phyloP scores from a whole-genome alignment of 2,113 vertebrate species.

The rat (Rattus norvegicus) region GRCr8 NC_086019.1:174043501-174044000 shows the following conservation, averaged over 20 bases:
- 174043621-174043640: neutral
- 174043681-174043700: neutral
- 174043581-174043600: neutral
- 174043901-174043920: neutral
- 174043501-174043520: neutral
- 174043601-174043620: neutral
- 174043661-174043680: neutral
- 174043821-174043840: neutral
- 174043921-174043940: neutral
- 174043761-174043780: too few relatives aligned
- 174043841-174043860: neutral
- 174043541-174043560: neutral
- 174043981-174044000: too few relatives aligned
- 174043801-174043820: conserved; percentile 4
- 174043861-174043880: neutral
- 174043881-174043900: neutral
- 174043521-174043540: neutral
- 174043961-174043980: neutral
- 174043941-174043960: neutral
- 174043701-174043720: neutral
- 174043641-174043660: neutral
- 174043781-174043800: neutral
- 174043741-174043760: neutral
- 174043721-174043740: neutral
- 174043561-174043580: neutral